phyloP scores from a whole-genome alignment of 2,888 invertebrate species.

The Amphipyra berbera region DNA sequence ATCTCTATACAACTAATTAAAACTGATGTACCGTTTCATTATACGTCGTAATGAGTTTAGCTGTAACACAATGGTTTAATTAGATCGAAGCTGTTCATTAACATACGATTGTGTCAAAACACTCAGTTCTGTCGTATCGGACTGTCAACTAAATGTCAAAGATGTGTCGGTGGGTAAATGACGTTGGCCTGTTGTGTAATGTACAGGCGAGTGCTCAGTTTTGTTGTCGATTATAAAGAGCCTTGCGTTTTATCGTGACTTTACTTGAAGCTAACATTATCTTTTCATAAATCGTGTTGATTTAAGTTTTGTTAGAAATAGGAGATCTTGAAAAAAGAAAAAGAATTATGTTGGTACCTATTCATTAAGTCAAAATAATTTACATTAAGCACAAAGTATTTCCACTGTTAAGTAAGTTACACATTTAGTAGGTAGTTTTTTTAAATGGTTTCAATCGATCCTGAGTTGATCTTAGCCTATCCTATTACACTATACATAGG shows the following conservation, averaged over 20 bases:
- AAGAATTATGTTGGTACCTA: too few species aligned
- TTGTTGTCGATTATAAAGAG: not conserved
- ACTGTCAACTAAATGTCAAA: slow-evolving; percentile 84
- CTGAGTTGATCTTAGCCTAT: too few species aligned
- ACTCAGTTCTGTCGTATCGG: slow-evolving; percentile 68
- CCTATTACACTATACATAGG: too few species aligned
- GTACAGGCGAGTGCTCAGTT: slow-evolving; percentile 63
- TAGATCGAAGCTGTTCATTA: slow-evolving; percentile 79
- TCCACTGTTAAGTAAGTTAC: too few species aligned
- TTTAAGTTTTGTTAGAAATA: too few species aligned
- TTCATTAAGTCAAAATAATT: too few species aligned
- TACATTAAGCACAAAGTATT: too few species aligned
- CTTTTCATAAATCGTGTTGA: too few species aligned
- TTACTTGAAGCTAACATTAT: not conserved
- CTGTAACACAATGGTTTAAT: slow-evolving; percentile 81
- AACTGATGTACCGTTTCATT: slow-evolving; percentile 63
- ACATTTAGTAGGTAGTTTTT: too few species aligned
- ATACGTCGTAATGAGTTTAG: slow-evolving; percentile 77
- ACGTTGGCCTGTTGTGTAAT: slow-evolving; percentile 63
- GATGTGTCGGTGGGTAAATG: slow-evolving; percentile 70
- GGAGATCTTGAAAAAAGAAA: too few species aligned
- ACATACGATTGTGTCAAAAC: slow-evolving; percentile 83
- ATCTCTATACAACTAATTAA: slow-evolving; percentile 56
- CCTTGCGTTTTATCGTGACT: not conserved
- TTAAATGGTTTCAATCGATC: too few species aligned